phyloP scores from a whole-genome alignment of 2,888 invertebrate genomes.

The Drosophila sordidula region DNA sequence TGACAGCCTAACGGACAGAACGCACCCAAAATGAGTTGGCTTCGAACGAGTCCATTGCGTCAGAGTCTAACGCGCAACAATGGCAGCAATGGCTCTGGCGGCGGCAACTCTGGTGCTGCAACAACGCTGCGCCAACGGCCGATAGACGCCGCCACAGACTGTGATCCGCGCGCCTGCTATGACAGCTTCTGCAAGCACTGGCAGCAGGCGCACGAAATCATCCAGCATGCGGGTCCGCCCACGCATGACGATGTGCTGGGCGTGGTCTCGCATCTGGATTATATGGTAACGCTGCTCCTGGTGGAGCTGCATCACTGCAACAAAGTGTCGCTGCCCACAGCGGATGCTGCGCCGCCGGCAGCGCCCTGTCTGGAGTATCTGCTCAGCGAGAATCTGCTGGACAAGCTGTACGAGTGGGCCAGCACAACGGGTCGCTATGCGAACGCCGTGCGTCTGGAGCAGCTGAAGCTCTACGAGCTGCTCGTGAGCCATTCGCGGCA shows the following conservation, averaged over 20 bases:
- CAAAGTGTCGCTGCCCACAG: constrained; percentile 83
- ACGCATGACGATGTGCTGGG: constrained; percentile 94
- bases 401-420: constrained; percentile 95
- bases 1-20: constrained; percentile 18
- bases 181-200: constrained; percentile 97
- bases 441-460: constrained; percentile 93
- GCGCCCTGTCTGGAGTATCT: constrained; percentile 92
- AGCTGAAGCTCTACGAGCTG: constrained; percentile 94
- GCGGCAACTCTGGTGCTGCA: constrained; percentile 30
- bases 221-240: constrained; percentile 89
- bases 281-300: constrained; percentile 93
- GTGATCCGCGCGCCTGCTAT: constrained; percentile 95
- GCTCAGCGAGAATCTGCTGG: constrained; percentile 93
- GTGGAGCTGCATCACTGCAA: constrained; percentile 91
- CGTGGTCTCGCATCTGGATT: constrained; percentile 96
- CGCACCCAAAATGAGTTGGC: constrained; percentile 88
- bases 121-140: constrained; percentile 86
- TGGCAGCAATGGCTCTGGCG: constrained; percentile 54
- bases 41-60: constrained; percentile 87
- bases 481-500: constrained; percentile 93
- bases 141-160: constrained; percentile 89
- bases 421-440: constrained; percentile 92
- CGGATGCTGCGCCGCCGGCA: constrained; percentile 86
- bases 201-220: constrained; percentile 95
- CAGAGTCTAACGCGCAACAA: constrained; percentile 86